Evolutionary conservation across 2,888 invertebrate genomes (phyloP), one percentile per base, ranked within the genome.

Genomic region (Lamproptera curius): DNA sequence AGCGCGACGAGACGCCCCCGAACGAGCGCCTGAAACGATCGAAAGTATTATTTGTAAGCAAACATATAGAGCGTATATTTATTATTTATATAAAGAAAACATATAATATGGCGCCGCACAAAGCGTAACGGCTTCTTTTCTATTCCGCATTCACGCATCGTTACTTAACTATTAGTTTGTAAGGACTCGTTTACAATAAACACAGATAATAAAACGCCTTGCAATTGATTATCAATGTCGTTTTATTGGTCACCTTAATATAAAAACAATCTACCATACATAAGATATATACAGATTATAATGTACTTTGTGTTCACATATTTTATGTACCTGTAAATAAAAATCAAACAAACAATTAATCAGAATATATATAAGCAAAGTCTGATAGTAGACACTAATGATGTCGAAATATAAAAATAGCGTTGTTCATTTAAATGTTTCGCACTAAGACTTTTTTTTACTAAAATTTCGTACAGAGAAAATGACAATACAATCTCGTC

Each of bases 111-210:
- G 60, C 67, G 72, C 71, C 69, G 68, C 73, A 68, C 70, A 65
- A 69, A 66, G 54, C 50, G 52, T 58, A 59, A 56, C 57, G 61
- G 62, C 65, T 69, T 73, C 70, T 72, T 70, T 43, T 64, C 67
- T 70, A 69, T 62, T 66, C 31, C 67, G 78, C 79, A 80, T 73
- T 66, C 76, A 75, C 74, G 83, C 84, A 80, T 75, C 75, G 84
- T 84, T 86, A 86, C 86, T 86, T 86, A 84, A 84, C 70, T 76
- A 70, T 73, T 80, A 84, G 79, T 61, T 70, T 61, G 62, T 83
- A 83, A 83, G 82, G 69, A 79, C 73, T 38, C 77, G 77, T 83
- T 81, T 84, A 79, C 75, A 76, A 65, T 61, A 64, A 73, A 76
- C 73, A 75, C 78, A n/a, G 37, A 77, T 77, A 76, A 60, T 73